Percentiles rank a stretch among this genome's conserved stretches.
Evolutionary conservation across 2,888 invertebrate genomes (phyloP).

Genomic region (Hyles lineata): DNA sequence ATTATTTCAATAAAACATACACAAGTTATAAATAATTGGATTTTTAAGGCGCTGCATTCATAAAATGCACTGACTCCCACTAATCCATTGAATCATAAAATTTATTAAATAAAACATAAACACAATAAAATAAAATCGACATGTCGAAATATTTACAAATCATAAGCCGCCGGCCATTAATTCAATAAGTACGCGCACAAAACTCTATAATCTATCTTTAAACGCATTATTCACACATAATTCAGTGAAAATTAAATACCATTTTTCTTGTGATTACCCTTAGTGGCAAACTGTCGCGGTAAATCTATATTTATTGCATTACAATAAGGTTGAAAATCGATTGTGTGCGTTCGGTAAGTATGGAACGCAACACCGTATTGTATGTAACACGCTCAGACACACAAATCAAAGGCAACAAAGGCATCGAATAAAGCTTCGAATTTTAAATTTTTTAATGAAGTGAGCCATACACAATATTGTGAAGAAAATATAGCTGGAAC

Average conservation of each 20-base stretch:
- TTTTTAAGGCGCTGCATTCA: background rate
- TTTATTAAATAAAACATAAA: conserved; percentile 38
- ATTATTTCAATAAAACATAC: no score
- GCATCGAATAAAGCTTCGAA: conserved; percentile 73
- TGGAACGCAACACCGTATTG: conserved; percentile 58
- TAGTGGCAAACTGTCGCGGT: conserved; percentile 37
- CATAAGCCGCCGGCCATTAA: conserved; percentile 40
- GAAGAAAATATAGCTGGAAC: conserved; percentile 68
- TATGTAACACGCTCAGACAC: conserved; percentile 70
- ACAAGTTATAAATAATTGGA: background rate
- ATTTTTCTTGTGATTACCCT: conserved; percentile 53
- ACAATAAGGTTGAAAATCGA: conserved; percentile 53
- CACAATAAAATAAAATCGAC: conserved; percentile 37
- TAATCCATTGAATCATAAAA: conserved; percentile 29
- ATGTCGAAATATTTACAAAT: conserved; percentile 61
- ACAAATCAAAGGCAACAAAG: conserved; percentile 79
- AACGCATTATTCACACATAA: conserved; percentile 59
- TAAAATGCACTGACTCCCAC: conserved; percentile 12
- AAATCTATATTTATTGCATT: conserved; percentile 47
- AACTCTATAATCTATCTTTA: conserved; percentile 56
- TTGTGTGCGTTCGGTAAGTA: conserved; percentile 40
- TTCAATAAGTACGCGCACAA: conserved; percentile 37
- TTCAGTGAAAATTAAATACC: conserved; percentile 69
- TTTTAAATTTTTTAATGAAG: conserved; percentile 81
- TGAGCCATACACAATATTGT: conserved; percentile 74